A percentile compares a stretch with the other conserved stretches of the same genome.
Conservation (phyloP, 2,113 vertebrate genomes). For the Calyptomena viridis region DNA sequence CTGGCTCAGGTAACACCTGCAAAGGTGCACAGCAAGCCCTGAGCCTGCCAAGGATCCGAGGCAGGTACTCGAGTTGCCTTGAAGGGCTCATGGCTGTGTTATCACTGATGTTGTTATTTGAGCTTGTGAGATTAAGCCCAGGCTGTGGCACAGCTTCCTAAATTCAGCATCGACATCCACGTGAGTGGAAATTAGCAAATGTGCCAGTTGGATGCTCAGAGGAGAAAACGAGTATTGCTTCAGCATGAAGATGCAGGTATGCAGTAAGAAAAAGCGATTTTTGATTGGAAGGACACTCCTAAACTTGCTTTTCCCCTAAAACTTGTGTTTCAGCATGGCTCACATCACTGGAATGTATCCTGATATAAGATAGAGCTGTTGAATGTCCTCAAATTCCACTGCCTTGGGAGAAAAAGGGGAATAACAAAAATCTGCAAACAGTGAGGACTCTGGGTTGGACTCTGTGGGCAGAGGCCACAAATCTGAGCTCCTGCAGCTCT, state of each 20-base stretch:
- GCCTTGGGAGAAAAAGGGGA: background rate
- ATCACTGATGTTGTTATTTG: background rate
- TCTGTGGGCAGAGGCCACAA: background rate
- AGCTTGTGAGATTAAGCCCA: background rate
- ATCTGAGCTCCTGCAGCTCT: background rate
- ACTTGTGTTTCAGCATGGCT: background rate
- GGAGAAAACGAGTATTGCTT: background rate
- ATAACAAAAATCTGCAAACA: background rate
- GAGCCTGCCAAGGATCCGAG: background rate
- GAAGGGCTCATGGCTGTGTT: rapidly evolving
- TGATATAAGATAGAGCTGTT: background rate
- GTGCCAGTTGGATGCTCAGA: background rate
- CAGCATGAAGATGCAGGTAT: background rate
- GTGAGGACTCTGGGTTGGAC: rapidly evolving
- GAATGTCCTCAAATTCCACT: background rate
- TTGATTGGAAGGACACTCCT: background rate
- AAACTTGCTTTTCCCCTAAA: background rate
- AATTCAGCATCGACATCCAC: background rate
- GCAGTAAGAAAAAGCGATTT: background rate
- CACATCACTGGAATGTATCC: background rate
- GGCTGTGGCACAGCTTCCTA: background rate
- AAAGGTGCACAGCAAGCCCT: background rate
- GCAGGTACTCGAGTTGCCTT: background rate
- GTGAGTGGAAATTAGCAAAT: background rate
- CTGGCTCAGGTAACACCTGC: slow-evolving; percentile 12